Conservation (phyloP, 2,113 vertebrate species). For the Daboia siamensis region DNA sequence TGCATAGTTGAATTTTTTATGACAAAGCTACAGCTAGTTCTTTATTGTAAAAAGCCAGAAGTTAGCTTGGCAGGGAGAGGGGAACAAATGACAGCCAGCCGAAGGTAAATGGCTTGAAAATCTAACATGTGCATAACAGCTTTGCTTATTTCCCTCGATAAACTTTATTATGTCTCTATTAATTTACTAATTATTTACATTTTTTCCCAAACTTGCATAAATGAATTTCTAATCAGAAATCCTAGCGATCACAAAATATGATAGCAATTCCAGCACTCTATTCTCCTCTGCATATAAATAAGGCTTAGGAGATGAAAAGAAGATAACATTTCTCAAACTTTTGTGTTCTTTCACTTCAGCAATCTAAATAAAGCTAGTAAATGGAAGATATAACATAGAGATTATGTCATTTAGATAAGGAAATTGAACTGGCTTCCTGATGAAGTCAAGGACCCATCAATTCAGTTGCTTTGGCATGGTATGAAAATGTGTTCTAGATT, state of each 20-base stretch:
- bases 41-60: neutral
- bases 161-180: slow-evolving; percentile 12
- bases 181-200: slow-evolving; percentile 31
- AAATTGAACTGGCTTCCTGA: neutral
- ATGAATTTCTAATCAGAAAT: slow-evolving; percentile 26
- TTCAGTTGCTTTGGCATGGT: neutral
- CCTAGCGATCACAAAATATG: neutral
- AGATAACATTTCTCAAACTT: neutral
- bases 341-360: neutral
- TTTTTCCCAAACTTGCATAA: neutral
- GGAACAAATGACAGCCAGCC: neutral
- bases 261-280: neutral
- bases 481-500: neutral
- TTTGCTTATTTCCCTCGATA: neutral
- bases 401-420: neutral
- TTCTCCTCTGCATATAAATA: slow-evolving; percentile 20
- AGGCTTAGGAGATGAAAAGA: neutral
- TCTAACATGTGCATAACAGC: neutral
- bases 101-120: neutral
- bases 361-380: neutral
- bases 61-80: neutral
- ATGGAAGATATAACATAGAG: neutral
- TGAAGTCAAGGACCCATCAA: neutral
- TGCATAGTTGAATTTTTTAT: no score
- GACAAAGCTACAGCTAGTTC: neutral